phyloP scores from a whole-genome alignment of 2,113 vertebrate genomes.

The Trogon surrucura region DNA sequence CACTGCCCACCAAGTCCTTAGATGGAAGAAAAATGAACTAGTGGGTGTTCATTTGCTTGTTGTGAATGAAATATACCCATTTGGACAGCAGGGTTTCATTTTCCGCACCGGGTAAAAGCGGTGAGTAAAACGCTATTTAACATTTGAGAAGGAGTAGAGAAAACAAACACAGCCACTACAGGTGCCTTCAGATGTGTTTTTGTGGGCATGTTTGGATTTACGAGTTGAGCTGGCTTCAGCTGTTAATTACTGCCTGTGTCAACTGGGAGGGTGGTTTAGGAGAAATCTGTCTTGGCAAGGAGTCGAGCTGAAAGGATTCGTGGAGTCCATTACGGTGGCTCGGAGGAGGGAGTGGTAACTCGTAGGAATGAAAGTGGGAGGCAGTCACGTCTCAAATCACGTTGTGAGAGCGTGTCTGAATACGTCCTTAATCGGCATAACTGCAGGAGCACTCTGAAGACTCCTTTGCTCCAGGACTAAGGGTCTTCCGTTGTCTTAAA shows the following conservation, averaged over 20 bases:
- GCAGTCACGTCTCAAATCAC: not conserved
- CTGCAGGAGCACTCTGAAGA: not conserved
- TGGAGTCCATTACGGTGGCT: not conserved
- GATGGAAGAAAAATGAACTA: not conserved
- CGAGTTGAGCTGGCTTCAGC: not conserved
- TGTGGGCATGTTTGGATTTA: not conserved
- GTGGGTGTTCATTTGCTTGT: not conserved
- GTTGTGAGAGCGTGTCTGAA: constrained; percentile 4
- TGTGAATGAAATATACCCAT: not conserved
- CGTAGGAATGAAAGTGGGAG: constrained; percentile 54
- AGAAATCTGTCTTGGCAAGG: not conserved
- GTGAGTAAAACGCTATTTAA: not conserved
- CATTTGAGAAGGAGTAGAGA: not conserved
- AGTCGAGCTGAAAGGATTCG: not conserved
- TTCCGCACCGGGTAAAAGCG: not conserved
- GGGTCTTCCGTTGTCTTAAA: constrained; percentile 18
- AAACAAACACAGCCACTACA: not conserved
- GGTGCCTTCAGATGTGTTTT: not conserved
- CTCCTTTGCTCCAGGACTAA: not conserved
- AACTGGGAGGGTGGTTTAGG: not conserved
- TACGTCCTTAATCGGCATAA: constrained; percentile 28
- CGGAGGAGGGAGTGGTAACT: not conserved
- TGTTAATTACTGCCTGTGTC: constrained; percentile 20
- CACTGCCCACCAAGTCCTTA: not conserved
- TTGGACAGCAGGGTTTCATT: not conserved